Conservation (phyloP, 2,113 vertebrate genomes). For the Ahaetulla prasina region DNA sequence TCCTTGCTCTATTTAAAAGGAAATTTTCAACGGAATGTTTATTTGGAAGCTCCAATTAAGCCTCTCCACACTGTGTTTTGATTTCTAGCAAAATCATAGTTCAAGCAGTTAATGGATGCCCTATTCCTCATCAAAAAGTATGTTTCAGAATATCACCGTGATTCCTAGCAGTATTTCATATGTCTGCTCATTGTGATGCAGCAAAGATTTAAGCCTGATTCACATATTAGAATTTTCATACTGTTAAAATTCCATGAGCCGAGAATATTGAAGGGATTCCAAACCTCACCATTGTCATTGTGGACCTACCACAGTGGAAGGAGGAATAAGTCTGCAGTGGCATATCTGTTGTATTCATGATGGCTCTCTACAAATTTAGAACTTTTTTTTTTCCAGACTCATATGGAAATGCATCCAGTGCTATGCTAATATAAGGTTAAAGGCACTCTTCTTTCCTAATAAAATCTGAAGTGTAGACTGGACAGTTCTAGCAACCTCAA, state of each 20-base stretch:
- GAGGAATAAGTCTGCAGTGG: not conserved
- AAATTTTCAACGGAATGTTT: not conserved
- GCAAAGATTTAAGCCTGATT: not conserved
- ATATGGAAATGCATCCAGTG: not conserved
- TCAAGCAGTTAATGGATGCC: not conserved
- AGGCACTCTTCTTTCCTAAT: not conserved
- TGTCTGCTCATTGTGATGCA: not conserved
- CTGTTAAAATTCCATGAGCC: not conserved
- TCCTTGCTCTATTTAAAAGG: not conserved
- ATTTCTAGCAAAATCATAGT: not conserved
- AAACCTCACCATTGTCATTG: not conserved
- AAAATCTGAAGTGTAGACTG: not conserved
- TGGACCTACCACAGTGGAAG: not conserved
- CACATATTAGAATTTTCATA: not conserved
- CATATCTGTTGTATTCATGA: not conserved
- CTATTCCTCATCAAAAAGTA: not conserved
- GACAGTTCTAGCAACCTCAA: not conserved
- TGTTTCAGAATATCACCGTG: not conserved
- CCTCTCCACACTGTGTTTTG: not conserved
- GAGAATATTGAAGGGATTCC: not conserved
- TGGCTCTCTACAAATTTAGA: not conserved
- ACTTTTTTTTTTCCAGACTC: not conserved
- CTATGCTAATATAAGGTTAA: not conserved
- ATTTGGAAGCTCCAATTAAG: not conserved
- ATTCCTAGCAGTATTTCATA: not conserved